Evolutionary conservation across 2,888 invertebrate species (phyloP), one percentile per base, ranked within the genome.

Genomic region (Odontomyia ornata): DNA sequence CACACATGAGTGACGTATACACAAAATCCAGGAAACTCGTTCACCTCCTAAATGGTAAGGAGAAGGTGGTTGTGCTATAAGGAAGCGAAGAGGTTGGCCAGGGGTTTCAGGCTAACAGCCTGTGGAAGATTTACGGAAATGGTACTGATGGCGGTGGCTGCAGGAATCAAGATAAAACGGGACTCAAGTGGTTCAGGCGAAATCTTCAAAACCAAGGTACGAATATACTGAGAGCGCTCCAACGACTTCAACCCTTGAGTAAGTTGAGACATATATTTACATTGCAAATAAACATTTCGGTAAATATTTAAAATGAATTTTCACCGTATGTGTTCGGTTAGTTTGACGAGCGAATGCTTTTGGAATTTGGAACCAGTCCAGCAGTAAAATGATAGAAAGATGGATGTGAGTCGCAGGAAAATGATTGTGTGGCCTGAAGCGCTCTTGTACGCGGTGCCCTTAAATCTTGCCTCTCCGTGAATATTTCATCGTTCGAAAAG

Each of bases 301-400:
- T 78, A 78, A 78, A 78, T 78, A 78, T 78, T 78, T 78, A 78
- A 78, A 78, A 78, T 78, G 73, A 78, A 78, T 76, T 76, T 76
- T 71, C 78, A 65, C 72, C 57, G 72, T 30, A 56, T 56, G 56
- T 23, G 72, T 75, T 75, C 7, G 75, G 75, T 30, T 62, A 27
- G 65, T 64, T 64, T 65, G 65, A 65, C 60, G 60, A 56, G 28
- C 28, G 72, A 13, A 72, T 36, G 52, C 72, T 52, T 72, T 56
- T 56, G 28, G 46, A 47, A 72, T 72, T 72, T 52, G 21, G 52
- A 72, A 27, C 56, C n/a, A 18, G 69, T 47, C n/a, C 23, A 23
- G 47, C 25, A 21, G 72, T 56, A 72, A 71, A 56, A 27, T 2
- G 43, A 43, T 43, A 46, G 43, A 21, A 43, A 36, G n/a, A 30